Conservation (phyloP, 2,113 vertebrate species). For the Urocolius indicus region DNA sequence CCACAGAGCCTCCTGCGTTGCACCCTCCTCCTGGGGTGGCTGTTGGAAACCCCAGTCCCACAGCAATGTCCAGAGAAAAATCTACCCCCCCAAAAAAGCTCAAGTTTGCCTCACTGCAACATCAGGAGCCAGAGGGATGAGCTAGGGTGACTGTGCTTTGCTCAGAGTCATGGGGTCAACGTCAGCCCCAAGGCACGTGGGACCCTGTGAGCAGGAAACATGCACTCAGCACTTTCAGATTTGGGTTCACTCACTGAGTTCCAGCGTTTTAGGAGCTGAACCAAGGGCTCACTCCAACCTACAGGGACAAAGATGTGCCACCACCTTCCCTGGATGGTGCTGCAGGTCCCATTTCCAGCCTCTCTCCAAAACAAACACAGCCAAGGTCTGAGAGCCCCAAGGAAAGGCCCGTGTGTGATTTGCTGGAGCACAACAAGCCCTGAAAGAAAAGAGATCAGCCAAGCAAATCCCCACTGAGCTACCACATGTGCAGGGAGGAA, state of each 20-base stretch:
- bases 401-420: accelerated
- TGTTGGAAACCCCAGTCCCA: background rate
- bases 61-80: accelerated
- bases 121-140: background rate
- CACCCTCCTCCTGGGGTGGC: background rate
- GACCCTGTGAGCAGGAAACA: accelerated
- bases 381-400: accelerated
- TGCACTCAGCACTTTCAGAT: accelerated
- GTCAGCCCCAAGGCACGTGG: background rate
- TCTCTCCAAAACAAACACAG: background rate
- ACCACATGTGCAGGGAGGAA: background rate
- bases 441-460: background rate
- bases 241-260: background rate
- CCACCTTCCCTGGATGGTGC: accelerated
- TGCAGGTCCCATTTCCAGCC: background rate
- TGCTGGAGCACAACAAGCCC: background rate
- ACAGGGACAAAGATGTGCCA: background rate
- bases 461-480: background rate
- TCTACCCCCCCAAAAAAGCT: background rate
- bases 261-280: background rate
- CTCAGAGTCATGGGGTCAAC: background rate
- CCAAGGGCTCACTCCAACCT: background rate
- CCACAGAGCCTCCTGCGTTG: background rate
- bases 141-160: background rate
- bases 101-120: accelerated